These are phyloP conservation scores for Venturia canescens DNA, from an alignment of 1,140 invertebrate genomes.

Conservation along the genomic window DNA sequence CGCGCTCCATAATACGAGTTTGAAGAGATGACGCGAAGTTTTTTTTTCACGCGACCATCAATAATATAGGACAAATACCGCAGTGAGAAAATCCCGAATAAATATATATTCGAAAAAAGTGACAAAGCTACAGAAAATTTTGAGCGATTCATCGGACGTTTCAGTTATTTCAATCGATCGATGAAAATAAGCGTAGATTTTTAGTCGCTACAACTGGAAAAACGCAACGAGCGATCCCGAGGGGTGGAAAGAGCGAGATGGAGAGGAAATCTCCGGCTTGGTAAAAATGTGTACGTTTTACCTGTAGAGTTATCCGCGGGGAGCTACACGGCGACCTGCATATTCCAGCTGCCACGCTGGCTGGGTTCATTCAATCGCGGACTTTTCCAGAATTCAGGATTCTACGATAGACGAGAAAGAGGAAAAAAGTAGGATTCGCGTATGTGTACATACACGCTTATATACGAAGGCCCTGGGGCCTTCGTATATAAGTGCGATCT, in stretches of 20 bases:
- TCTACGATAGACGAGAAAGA: slow-evolving; percentile 56
- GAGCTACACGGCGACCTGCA: slow-evolving; percentile 57
- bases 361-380: slow-evolving; percentile 62
- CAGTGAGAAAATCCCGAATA: no score
- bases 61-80: no score
- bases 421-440: slow-evolving; percentile 49
- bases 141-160: slow-evolving; percentile 67
- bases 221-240: slow-evolving; percentile 47
- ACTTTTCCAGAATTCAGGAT: slow-evolving; percentile 72
- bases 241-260: slow-evolving; percentile 38
- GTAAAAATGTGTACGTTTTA: slow-evolving; percentile 5
- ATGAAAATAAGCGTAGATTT: slow-evolving; percentile 49
- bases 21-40: no score
- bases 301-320: slow-evolving; percentile 31
- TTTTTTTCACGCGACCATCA: no score
- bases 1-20: no score
- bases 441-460: not conserved
- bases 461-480: no score
- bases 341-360: slow-evolving; percentile 64
- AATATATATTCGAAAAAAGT: not conserved
- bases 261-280: not conserved
- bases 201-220: slow-evolving; percentile 43
- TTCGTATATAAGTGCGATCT: slow-evolving; percentile 1
- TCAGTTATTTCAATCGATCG: not conserved
- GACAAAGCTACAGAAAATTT: slow-evolving; percentile 53